Evolutionary conservation across 2,888 invertebrate genomes (phyloP), one percentile per base, ranked within the genome.

Genomic region (Torymus tubicola): DNA sequence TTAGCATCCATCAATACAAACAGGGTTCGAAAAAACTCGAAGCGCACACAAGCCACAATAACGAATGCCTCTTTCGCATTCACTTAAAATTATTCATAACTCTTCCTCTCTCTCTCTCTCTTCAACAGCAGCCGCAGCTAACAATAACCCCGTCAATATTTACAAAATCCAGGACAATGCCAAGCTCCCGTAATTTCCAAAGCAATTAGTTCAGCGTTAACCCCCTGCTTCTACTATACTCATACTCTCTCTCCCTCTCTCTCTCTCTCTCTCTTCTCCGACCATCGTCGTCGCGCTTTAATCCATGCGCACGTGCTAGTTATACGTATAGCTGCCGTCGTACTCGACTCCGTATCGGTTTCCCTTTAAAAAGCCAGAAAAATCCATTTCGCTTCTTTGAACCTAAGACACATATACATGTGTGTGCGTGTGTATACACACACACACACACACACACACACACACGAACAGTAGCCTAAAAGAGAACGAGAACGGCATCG

Each of bases 401-500:
- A 42, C 21, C 58, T 16, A 53, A 10, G 57, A 42, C 70, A 24
- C 21, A 24, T n/a, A 55, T 5, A 50, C 21, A 10, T 52, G 52
- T 50, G 50, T 52, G 52, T 50, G 50, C 14, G 1, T 12, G 18
- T 3, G 50, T 10, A 61, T 52, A 21, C 13, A 52, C 31, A n/a
- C 16, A 50, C 60, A 71, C 12, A 71, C n/a, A 58, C 18, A 53
- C 24, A 18, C 21, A 21, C 52, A 5, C 16, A 21, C 31, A 42
- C 31, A 0, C n/a, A 3, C 14, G 42, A n/a, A 31, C 31, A 63
- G 21, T 18, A 53, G 42, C 50, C 65, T 4, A 31, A 4, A 31
- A 5, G 31, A 31, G 31, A 31, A 5, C 31, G 31, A 31, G 31
- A 31, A 5, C 31, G 81, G 88, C 87, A 84, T 90, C 88, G 84